Conservation (phyloP, 2,113 vertebrate species). For the Ptilonorhynchus violaceus region DNA sequence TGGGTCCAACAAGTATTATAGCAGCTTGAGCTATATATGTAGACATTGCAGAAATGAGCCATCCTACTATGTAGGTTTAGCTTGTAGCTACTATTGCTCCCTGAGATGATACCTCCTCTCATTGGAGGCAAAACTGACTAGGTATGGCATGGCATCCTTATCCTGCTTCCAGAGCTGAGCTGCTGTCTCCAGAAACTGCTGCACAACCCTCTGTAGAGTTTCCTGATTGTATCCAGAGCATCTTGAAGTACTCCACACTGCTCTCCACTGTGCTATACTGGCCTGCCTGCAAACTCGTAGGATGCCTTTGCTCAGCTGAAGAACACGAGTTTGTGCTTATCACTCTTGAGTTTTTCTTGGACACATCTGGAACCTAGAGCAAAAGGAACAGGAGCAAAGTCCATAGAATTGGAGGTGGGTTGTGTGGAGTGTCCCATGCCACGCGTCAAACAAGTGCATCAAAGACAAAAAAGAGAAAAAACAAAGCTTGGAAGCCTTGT, state of each 20-base stretch:
- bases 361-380: background rate
- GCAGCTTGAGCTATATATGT: background rate
- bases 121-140: background rate
- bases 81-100: background rate
- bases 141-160: background rate
- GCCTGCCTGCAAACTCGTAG: background rate
- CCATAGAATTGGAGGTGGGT: background rate
- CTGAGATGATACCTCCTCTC: background rate
- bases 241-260: background rate
- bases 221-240: background rate
- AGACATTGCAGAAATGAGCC: background rate
- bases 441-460: background rate
- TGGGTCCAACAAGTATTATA: background rate
- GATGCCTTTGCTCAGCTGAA: background rate
- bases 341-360: background rate
- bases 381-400: background rate
- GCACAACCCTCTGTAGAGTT: background rate
- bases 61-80: background rate
- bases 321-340: background rate
- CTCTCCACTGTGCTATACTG: background rate
- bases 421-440: background rate
- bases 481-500: background rate
- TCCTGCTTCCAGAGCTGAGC: background rate
- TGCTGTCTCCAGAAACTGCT: background rate
- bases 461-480: background rate